Evolutionary conservation across 2,797 vertebrate genomes (phyloP), one percentile per base, ranked within the genome.

Genomic region (Notoglanidium macrostoma): DNA sequence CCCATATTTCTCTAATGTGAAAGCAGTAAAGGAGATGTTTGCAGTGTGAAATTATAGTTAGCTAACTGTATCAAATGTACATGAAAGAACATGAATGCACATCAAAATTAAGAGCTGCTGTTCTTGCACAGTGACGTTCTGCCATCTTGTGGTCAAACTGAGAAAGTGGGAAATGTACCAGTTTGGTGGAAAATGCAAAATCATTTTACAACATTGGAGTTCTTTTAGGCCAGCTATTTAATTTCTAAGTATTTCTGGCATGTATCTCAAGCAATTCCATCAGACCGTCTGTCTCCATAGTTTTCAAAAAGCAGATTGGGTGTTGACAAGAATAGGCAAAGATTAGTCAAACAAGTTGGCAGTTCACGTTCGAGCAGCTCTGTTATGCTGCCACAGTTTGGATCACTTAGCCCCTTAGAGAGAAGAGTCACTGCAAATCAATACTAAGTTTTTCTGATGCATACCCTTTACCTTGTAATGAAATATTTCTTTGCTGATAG

Each of bases 101-200:
- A 40, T 40, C 17, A 44, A 8, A 35, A 32, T 0, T 2, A 63
- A 23, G 70, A 74, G n/a, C 26, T 76, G n/a, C 26, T 76, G 17
- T 70, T 84, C 17, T 55, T 17, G 55, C 11, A 40, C 89, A 79
- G 88, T 46, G 0, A 65, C 88, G 90, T 88, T 87, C 92, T 93
- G 92, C 92, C 59, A 82, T 91, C 95, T 93, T 79, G 93, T 95
- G 95, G 94, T 35, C 11, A 5, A 55, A 89, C 17, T 83, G 5
- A 67, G 26, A 65, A 65, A 40, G 32, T 40, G 26, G 26, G 5
- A 35, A 15, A 1, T 9, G 35, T 12, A 17, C 35, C 21, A 63
- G 55, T 54, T 78, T 26, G 32, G 10, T 63, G 23, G 12, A 61
- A 80, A 59, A 26, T 14, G 7, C 17, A 4, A 77, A 55, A 77